Conservation (phyloP, 2,797 vertebrate genomes). For the Lindbergichthys nudifrons region DNA sequence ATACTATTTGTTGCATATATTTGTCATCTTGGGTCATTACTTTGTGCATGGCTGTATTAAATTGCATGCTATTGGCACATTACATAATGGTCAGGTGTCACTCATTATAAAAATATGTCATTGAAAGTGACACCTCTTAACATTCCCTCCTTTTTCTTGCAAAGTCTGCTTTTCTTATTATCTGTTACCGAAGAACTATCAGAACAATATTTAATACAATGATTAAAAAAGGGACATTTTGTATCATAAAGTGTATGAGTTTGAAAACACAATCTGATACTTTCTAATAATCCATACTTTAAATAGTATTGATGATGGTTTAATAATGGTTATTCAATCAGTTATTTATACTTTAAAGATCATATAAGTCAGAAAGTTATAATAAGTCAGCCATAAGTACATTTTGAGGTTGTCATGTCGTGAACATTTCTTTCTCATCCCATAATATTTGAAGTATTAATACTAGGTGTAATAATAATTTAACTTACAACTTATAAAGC, state of each 20-base stretch:
- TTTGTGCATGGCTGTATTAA: background rate
- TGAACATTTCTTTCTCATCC: background rate
- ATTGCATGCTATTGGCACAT: background rate
- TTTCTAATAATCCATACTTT: background rate
- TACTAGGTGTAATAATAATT: background rate
- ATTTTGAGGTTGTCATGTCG: background rate
- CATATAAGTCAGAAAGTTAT: too few species aligned
- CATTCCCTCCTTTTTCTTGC: background rate
- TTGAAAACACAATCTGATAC: background rate
- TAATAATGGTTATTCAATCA: background rate
- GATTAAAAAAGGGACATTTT: background rate
- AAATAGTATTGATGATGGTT: background rate
- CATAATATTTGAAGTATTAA: background rate
- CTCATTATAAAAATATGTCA: background rate
- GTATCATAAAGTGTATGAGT: background rate
- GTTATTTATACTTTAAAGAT: background rate
- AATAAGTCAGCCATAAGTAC: accelerated
- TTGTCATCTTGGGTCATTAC: background rate
- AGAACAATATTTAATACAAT: background rate
- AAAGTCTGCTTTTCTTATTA: constrained; percentile 1
- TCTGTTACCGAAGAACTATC: background rate
- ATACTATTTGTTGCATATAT: background rate
- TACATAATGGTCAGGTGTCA: background rate
- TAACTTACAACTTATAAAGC: background rate
- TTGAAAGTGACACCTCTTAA: background rate